Percentiles rank a stretch among this genome's conserved stretches.
These are phyloP conservation scores for Smutsia gigantea DNA, from an alignment of 2,797 vertebrate species.

Conservation along the genomic window DNA sequence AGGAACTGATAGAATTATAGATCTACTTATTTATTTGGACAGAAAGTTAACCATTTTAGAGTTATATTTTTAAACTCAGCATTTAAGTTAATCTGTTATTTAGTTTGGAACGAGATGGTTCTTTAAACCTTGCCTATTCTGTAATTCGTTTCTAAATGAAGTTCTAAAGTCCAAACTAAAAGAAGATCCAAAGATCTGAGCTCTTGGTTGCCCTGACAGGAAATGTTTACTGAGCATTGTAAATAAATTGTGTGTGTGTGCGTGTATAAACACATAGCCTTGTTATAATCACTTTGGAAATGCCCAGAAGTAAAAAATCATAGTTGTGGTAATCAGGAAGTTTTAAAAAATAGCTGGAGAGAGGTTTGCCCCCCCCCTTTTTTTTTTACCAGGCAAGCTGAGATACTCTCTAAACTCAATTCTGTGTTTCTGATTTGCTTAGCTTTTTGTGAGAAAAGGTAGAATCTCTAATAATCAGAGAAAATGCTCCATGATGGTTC, in stretches of 20 bases:
- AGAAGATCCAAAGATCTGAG: slow-evolving; percentile 27
- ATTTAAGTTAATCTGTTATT: slow-evolving; percentile 16
- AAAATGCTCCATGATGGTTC: neutral
- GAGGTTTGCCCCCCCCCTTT: neutral
- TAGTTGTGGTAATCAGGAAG: neutral
- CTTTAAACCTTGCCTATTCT: slow-evolving; percentile 33
- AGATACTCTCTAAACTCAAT: neutral
- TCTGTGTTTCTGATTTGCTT: slow-evolving; percentile 14
- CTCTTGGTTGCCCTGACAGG: slow-evolving; percentile 17
- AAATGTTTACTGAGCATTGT: slow-evolving; percentile 22
- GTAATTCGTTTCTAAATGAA: slow-evolving; percentile 60
- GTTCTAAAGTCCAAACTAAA: slow-evolving; percentile 58
- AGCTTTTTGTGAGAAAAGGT: neutral
- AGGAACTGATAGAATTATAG: neutral
- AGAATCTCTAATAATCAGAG: neutral
- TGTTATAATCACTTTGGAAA: slow-evolving; percentile 19
- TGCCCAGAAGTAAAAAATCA: neutral
- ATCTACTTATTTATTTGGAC: slow-evolving; percentile 19
- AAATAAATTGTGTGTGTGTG: neutral
- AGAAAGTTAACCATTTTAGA: slow-evolving; percentile 37
- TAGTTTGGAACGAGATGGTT: slow-evolving; percentile 30
- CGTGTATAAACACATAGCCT: neutral
- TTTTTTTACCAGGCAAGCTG: neutral
- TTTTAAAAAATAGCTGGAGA: slow-evolving; percentile 31
- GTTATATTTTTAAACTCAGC: slow-evolving; percentile 14